Evolutionary conservation across 2,797 vertebrate species (phyloP), one percentile per base, ranked within the genome.

Genomic region (Channa striata): DNA sequence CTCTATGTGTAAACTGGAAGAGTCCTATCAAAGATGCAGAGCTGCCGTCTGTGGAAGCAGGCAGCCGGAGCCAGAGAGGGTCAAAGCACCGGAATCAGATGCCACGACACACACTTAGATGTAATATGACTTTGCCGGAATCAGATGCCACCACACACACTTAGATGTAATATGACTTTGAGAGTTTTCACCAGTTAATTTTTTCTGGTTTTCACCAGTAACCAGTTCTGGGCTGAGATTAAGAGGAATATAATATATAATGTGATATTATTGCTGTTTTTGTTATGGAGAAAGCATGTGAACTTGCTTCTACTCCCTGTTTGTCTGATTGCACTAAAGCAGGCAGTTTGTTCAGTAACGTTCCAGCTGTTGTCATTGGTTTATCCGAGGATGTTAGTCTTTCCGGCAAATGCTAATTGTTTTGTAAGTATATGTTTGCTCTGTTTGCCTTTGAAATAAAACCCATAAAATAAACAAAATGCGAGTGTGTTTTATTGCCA

Each of bases 11-110:
- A 83, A 58, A 12, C 87, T 98, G 78, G 85, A 96, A 47, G 91
- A 94, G 0, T 93, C 90, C 14, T 93, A 90, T 64, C 70, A 88
- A 8, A 87, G 66, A 25, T 97, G 96, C 92, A 95, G 87, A 82
- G 85, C 51, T 39, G 83, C 75, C 3, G 60, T 93, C 4, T 65
- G 16, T 8, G 80, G 87, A 49, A 63, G 66, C 8, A 13, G 13
- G 11, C 53, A 46, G 1, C 64, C 44, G 46, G 19, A 76, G 65
- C 16, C 46, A 20, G 17, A 76, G 14, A 58, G 0, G 21, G 46
- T 48, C 19, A 1, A 17, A 9, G 20, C 36, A 53, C 47, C 72
- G 1, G 59, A 65, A 7, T 2, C 50, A 25, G 9, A 51, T 39
- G 56, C 46, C 33, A 21, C 51, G 13, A 6, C 49, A 8, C 13